Evolutionary conservation across 2,113 vertebrate genomes (phyloP).

Genomic region (Protobothrops mucrosquamatus): DNA sequence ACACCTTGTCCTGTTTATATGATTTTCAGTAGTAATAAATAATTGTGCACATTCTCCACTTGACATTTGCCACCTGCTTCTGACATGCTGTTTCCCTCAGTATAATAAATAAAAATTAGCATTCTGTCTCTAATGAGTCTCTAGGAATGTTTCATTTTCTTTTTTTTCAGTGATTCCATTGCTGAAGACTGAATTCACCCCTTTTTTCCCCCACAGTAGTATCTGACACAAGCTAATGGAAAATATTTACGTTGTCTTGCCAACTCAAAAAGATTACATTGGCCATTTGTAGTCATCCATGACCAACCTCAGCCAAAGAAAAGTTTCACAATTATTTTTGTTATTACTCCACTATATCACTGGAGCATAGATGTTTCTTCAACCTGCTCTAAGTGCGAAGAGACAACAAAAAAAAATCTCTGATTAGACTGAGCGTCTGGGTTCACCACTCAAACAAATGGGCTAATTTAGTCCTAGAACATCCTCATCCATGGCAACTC

Average conservation of each 20-base stretch:
- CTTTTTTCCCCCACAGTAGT: fast-evolving
- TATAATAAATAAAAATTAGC: conserved; percentile 45
- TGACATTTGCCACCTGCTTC: conserved; percentile 30
- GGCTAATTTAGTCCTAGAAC: conserved; percentile 45
- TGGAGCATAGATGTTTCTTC: conserved; percentile 53
- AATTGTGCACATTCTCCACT: neutral
- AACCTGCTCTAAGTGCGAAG: conserved; percentile 42
- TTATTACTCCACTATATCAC: conserved; percentile 48
- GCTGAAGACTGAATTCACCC: neutral
- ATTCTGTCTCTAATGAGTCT: neutral
- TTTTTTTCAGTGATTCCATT: neutral
- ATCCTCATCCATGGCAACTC: conserved; percentile 16
- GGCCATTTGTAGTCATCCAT: conserved; percentile 29
- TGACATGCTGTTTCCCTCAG: neutral
- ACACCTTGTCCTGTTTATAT: conserved; percentile 1
- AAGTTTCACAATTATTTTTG: conserved; percentile 57
- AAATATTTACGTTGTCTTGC: neutral
- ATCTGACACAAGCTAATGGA: conserved; percentile 2
- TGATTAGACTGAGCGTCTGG: conserved; percentile 48
- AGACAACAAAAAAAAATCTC: conserved; percentile 52
- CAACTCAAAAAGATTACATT: conserved; percentile 43
- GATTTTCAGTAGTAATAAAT: conserved; percentile 34
- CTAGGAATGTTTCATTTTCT: conserved; percentile 23
- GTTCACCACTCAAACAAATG: conserved; percentile 44
- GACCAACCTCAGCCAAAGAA: conserved; percentile 33